Evolutionary conservation across 2,888 invertebrate species (phyloP), one percentile per base, ranked within the genome.

Genomic region (Rhagonycha fulva): DNA sequence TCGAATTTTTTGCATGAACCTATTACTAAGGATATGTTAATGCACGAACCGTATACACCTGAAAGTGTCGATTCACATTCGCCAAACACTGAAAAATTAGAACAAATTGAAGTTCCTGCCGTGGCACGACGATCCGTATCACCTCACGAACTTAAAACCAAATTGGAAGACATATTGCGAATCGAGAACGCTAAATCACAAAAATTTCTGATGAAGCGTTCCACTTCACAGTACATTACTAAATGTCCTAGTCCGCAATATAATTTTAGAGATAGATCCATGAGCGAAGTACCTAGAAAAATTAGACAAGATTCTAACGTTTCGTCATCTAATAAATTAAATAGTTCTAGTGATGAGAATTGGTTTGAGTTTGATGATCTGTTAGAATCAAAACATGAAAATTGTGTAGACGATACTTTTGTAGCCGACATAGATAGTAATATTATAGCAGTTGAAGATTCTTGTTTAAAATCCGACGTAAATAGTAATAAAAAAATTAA

Each of bases 1-100:
- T 84, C 84, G 66, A 88, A 88, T 83, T 85, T 90, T 80, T 87
- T 90, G 88, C 90, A 90, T 87, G 90, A 90, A 82, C 88, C 86
- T 77, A 88, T 89, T 79, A 86, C 89, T 82, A 88, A 88, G 80
- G 87, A 86, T 74, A 87, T 87, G 87, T 82, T 88, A 47, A 81
- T 83, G 83, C 87, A 92, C 83, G 94, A 94, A 82, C 95, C 95
- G 0, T 95, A 95, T 82, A 95, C 95, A 0, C 95, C 95, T n/a
- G 95, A 95, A 83, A 94, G 94, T 86, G 90, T 92, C 79, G 95
- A 95, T 83, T 94, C 94, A 23, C 94, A 92, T 82, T 93, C 94
- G 66, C 94, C 95, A 0, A 89, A 90, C 77, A 89, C 90, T 0
- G 91, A 89, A 78, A 84, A 88, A 5, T 82, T 84, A 62, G 88